These are phyloP conservation scores for Sminthurides aquaticus DNA, from an alignment of 2,888 invertebrate genomes.

Conservation along the genomic window DNA sequence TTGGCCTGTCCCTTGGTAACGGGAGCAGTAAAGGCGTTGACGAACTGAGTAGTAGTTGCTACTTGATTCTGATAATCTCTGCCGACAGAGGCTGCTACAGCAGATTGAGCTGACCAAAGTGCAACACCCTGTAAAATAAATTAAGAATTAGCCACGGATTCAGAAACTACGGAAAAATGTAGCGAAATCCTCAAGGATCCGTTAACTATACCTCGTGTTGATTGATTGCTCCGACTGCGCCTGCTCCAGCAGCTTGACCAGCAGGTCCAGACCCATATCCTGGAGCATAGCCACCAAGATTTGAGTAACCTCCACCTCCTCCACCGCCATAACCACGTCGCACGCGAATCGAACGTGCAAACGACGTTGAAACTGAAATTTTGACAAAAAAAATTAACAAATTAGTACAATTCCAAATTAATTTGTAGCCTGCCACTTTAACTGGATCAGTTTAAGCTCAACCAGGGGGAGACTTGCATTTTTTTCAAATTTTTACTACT, in stretches of 20 bases:
- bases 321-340: constrained; percentile 25
- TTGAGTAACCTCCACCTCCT: constrained; percentile 22
- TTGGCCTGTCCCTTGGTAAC: constrained; percentile 39
- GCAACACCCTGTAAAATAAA: constrained; percentile 26
- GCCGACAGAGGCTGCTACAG: constrained; percentile 39
- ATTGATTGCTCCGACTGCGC: constrained; percentile 23
- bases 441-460: too few relatives aligned
- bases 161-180: too few relatives aligned
- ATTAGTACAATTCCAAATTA: background rate
- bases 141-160: too few relatives aligned
- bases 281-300: constrained; percentile 31
- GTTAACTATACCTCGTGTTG: constrained; percentile 28
- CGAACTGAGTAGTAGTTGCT: constrained; percentile 40
- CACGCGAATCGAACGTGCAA: constrained; percentile 19
- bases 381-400: background rate
- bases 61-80: constrained; percentile 40
- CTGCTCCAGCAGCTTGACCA: constrained; percentile 29
- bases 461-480: background rate
- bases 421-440: background rate
- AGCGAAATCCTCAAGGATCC: too few relatives aligned
- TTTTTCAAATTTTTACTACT: too few relatives aligned
- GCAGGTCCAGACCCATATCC: constrained; percentile 31
- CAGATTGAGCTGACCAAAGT: constrained; percentile 34
- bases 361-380: constrained; percentile 16
- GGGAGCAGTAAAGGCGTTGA: constrained; percentile 40